A percentile compares a stretch with the other conserved stretches of the same genome.
These are phyloP conservation scores for Procavia capensis DNA, from an alignment of 2,113 vertebrate species.

Conservation along the genomic window DNA sequence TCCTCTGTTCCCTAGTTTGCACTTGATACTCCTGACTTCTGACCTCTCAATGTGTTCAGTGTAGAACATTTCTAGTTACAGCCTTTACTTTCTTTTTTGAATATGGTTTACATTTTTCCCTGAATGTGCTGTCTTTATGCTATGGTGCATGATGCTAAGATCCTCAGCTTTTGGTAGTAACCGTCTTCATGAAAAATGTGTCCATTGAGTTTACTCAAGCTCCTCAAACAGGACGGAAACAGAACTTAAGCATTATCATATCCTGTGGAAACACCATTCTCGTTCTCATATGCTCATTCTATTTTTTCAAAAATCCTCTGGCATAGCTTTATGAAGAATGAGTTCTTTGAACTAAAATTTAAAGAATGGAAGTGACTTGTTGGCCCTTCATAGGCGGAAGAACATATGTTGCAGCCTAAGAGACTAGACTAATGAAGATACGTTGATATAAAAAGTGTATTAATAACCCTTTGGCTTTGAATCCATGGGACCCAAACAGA, in stretches of 20 bases:
- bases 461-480: background rate
- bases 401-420: background rate
- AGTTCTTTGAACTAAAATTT: background rate
- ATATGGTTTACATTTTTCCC: constrained; percentile 21
- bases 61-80: background rate
- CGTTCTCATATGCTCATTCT: background rate
- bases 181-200: background rate
- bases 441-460: background rate
- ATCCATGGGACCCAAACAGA: background rate
- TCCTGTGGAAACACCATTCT: background rate
- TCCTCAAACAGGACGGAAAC: background rate
- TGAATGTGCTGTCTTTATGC: background rate
- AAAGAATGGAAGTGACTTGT: background rate
- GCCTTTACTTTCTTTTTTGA: background rate
- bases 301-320: background rate
- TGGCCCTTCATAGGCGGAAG: background rate
- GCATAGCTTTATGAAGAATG: background rate
- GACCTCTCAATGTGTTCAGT: constrained; percentile 57
- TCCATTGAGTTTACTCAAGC: background rate
- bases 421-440: background rate
- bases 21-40: constrained; percentile 68
- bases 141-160: background rate
- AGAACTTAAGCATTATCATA: background rate
- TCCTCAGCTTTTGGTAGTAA: background rate
- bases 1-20: constrained; percentile 46